phyloP scores from a whole-genome alignment of 2,888 invertebrate species.

The Drosophila testacea region DNA sequence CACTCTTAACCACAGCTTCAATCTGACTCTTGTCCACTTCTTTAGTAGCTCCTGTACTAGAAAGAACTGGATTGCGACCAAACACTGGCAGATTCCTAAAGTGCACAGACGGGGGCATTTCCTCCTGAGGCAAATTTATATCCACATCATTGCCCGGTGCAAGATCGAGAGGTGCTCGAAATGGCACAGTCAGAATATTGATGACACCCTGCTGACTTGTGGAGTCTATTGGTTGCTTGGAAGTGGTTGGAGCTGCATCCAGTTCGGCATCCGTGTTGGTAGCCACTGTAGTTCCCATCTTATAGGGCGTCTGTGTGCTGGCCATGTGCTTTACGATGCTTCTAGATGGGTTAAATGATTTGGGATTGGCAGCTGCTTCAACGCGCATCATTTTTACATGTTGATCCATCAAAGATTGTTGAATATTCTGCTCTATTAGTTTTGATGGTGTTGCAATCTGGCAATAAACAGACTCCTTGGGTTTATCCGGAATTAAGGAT shows the following conservation, averaged over 20 bases:
- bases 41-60: not conserved
- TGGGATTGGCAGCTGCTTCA: constrained; percentile 56
- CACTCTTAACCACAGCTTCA: not conserved
- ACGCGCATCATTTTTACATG: constrained; percentile 37
- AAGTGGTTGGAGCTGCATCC: not conserved
- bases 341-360: constrained; percentile 9
- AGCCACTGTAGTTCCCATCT: not conserved
- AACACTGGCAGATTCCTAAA: constrained; percentile 25
- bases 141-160: constrained; percentile 6
- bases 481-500: not conserved
- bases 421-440: not conserved
- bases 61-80: not conserved
- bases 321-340: constrained; percentile 1
- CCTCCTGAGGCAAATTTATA: not conserved
- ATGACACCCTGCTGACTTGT: constrained; percentile 16
- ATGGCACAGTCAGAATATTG: constrained; percentile 41
- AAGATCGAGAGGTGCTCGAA: constrained; percentile 5
- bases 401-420: constrained; percentile 1
- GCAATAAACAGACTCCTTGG: not conserved
- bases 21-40: not conserved
- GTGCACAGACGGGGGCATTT: not conserved
- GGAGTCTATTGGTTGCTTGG: not conserved
- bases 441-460: not conserved
- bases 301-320: constrained; percentile 3
- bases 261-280: constrained; percentile 1